A percentile compares a stretch with the other conserved stretches of the same genome.
These are phyloP conservation scores for Hydrotaea diabolus DNA, from an alignment of 2,888 invertebrate genomes.

Conservation along the genomic window DNA sequence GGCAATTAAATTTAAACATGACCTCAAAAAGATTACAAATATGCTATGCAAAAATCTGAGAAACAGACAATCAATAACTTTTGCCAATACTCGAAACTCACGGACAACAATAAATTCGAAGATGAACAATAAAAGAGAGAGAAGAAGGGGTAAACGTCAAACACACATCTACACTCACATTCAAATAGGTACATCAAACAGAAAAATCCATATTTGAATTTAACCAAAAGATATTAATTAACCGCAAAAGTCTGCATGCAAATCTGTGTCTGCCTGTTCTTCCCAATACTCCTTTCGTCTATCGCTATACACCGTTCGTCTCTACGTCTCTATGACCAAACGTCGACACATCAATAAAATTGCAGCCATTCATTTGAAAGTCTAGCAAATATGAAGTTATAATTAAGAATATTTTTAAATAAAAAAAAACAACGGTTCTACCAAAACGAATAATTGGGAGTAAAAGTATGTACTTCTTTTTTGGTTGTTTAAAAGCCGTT, in stretches of 20 bases:
- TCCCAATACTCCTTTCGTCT: slow-evolving; percentile 17
- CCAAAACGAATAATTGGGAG: no score
- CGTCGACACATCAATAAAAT: slow-evolving; percentile 46
- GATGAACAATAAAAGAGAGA: slow-evolving; percentile 2
- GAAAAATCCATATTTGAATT: background rate
- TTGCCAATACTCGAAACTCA: slow-evolving; percentile 26
- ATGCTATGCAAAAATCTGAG: background rate
- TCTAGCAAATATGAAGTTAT: background rate
- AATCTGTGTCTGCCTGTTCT: slow-evolving; percentile 50
- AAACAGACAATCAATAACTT: slow-evolving; percentile 60
- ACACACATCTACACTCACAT: background rate
- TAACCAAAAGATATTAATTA: slow-evolving; percentile 69
- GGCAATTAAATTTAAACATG: slow-evolving; percentile 59
- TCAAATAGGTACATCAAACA: background rate
- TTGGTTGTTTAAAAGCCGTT: no score
- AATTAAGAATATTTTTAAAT: background rate
- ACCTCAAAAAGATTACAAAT: slow-evolving; percentile 51
- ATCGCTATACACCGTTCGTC: background rate
- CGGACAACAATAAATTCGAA: slow-evolving; percentile 48
- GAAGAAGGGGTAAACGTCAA: slow-evolving; percentile 5
- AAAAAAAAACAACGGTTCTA: background rate
- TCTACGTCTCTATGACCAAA: slow-evolving; percentile 44
- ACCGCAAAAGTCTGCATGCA: slow-evolving; percentile 71
- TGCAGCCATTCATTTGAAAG: background rate
- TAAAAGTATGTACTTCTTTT: no score